These are phyloP conservation scores for Nemoura dubitans DNA, from an alignment of 2,888 invertebrate genomes.

Conservation along the genomic window DNA sequence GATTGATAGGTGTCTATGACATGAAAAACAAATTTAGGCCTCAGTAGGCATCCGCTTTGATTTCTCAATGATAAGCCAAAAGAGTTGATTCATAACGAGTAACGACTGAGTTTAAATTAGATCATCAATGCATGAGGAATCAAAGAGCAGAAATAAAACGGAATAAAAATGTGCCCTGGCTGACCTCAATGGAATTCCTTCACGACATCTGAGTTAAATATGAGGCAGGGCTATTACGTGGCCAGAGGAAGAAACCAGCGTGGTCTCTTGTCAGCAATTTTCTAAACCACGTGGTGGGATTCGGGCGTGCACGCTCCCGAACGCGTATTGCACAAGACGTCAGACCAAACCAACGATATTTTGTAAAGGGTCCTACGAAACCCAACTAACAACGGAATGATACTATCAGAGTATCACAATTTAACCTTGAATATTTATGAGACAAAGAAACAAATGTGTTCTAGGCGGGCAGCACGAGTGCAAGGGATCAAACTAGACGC, in stretches of 20 bases:
- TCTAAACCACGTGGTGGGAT: neutral
- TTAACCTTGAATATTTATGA: neutral
- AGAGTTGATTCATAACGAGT: neutral
- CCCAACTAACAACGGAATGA: neutral
- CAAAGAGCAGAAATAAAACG: constrained; percentile 5
- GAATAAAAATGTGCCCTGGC: neutral
- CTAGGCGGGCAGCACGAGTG: neutral
- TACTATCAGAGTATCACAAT: neutral
- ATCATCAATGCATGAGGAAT: neutral
- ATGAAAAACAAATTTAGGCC: neutral
- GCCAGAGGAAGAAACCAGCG: neutral
- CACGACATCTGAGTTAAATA: neutral
- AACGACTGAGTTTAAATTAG: neutral
- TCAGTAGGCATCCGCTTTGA: neutral
- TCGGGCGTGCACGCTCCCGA: too few species aligned
- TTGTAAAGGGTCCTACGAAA: too few species aligned
- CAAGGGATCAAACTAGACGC: neutral
- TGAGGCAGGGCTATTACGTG: neutral
- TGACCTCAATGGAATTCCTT: neutral
- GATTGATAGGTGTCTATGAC: neutral
- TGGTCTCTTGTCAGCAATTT: neutral
- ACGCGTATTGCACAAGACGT: too few species aligned
- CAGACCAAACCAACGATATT: too few species aligned
- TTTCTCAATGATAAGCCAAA: constrained; percentile 7
- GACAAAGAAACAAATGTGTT: neutral